These are phyloP conservation scores for Lepidurus apus DNA, from an alignment of 1,140 invertebrate genomes.

Conservation along the genomic window DNA sequence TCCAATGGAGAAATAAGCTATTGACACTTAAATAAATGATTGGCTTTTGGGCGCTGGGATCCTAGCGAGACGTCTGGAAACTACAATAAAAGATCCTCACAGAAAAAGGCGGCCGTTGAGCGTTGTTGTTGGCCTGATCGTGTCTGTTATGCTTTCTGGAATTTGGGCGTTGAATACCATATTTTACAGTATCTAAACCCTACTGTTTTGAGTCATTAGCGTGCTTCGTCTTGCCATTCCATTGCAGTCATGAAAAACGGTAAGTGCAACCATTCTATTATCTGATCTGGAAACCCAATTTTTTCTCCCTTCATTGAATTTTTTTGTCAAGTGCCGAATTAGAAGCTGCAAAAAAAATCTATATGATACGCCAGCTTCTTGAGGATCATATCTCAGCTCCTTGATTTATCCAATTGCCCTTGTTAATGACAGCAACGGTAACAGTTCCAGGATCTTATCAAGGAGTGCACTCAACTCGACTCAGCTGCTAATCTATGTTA, in stretches of 20 bases:
- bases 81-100: not conserved
- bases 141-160: conserved; percentile 1
- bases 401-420: too few relatives aligned
- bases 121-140: not conserved
- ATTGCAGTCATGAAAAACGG: conserved; percentile 14
- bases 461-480: too few relatives aligned
- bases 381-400: too few relatives aligned
- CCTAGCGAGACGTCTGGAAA: not conserved
- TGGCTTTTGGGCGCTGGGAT: too few relatives aligned
- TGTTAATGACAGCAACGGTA: too few relatives aligned
- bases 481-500: too few relatives aligned
- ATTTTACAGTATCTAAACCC: not conserved
- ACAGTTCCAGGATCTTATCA: too few relatives aligned
- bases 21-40: too few relatives aligned
- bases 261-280: not conserved
- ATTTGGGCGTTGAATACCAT: conserved; percentile 13
- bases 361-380: too few relatives aligned
- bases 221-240: not conserved
- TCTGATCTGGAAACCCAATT: not conserved
- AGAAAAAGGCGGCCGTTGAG: conserved; percentile 14
- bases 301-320: not conserved
- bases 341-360: too few relatives aligned
- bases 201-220: not conserved
- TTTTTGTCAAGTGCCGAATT: not conserved
- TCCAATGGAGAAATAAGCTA: too few relatives aligned